A percentile compares a stretch with the other conserved stretches of the same genome.
Conservation (phyloP, 2,797 vertebrate genomes). For the Centroberyx gerrardi region DNA sequence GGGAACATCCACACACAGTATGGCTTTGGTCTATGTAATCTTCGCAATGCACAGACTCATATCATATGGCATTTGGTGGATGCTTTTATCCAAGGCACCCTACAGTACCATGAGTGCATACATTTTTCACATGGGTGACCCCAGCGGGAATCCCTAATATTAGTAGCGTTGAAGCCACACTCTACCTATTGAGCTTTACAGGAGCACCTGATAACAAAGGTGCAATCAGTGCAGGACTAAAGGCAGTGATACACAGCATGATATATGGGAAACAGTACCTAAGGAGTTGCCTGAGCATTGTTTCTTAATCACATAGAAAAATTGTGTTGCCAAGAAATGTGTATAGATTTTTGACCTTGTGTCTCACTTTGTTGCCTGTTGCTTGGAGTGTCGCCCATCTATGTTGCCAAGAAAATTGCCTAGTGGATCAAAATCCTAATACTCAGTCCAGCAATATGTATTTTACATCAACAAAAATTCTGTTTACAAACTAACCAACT, state of each 20-base stretch:
- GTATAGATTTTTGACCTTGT: not conserved
- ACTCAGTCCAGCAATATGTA: not conserved
- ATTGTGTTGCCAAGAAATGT: not conserved
- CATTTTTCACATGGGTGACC: too few species aligned
- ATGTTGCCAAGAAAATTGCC: not conserved
- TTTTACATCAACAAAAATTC: not conserved
- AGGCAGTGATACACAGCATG: not conserved
- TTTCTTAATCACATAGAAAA: not conserved
- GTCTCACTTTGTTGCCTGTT: not conserved
- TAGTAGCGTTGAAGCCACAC: not conserved
- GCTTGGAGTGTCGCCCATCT: not conserved
- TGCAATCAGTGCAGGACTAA: not conserved
- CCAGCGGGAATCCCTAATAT: too few species aligned
- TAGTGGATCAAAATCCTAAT: not conserved
- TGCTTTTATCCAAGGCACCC: not conserved
- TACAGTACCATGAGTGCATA: not conserved
- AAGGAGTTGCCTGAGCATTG: not conserved
- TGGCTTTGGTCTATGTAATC: not conserved
- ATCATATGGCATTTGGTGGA: not conserved
- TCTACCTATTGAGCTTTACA: not conserved
- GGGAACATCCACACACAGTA: conserved; percentile 7
- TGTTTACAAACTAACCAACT: not conserved
- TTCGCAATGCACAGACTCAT: not conserved
- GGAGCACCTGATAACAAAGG: not conserved
- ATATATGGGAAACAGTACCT: not conserved